Evolutionary conservation across 1,140 invertebrate species (phyloP), one percentile per base, ranked within the genome.

Genomic region (Macrostomum lignano): DNA sequence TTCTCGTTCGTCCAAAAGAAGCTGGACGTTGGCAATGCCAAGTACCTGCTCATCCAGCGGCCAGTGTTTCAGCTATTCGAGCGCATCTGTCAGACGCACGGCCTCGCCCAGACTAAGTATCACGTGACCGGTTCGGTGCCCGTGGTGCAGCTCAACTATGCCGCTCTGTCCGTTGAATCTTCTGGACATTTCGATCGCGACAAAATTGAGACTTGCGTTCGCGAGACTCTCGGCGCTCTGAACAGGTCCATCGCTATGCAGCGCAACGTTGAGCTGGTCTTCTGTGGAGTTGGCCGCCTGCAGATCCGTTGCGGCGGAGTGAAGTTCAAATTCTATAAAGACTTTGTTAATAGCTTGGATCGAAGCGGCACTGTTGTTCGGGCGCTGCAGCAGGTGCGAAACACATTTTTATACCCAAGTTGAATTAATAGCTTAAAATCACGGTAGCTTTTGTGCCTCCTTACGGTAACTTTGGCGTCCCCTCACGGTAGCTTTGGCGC

Each of bases 271-370:
- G 55, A 58, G 36, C 45, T 58, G 9, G 39, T 41, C 11, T 58
- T 58, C 37, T 38, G 25, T 30, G 47, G 51, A 3, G 49, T 58
- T 38, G 55, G 55, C 5, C 42, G 47, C 20, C 42, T 58, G 11
- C 38, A 42, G n/a, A 48, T 58, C 13, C 40, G 50, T 33, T 46
- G 55, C 20, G 36, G 32, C 7, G 45, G 42, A 35, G 48, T 53
- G 7, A 58, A 58, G 42, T 56, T 56, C 51, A 54, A 46, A 38
- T 58, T 58, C 37, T 56, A 47, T 36, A 58, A 58, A 38, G 49
- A 54, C 23, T 58, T 55, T 37, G 45, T 58, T 7, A 52, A 51
- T 34, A 38, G 38, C 10, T 45, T 55, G 42, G 53, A 58, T 41
- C 45, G 46, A n/a, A 46, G 44, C 32, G 55, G 52, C 5, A 46